Conservation (phyloP, 2,888 invertebrate species). For the Patella caerulea region DNA sequence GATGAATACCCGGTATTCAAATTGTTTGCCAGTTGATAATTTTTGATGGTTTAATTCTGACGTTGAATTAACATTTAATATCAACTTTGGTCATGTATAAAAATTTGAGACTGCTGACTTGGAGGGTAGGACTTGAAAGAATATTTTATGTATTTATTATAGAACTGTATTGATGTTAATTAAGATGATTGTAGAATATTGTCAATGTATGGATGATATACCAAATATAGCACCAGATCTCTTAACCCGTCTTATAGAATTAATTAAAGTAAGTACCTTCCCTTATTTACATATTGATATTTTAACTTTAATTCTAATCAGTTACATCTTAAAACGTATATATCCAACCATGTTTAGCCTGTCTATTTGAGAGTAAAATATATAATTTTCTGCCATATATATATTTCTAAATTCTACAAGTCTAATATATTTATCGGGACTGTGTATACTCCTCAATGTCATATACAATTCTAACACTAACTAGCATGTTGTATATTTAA, state of each 20-base stretch:
- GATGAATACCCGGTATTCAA: no score
- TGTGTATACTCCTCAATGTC: no score
- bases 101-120: background rate
- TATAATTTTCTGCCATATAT: no score
- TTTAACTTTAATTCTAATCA: no score
- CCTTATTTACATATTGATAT: no score
- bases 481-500: no score
- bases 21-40: background rate
- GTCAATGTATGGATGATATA: constrained; percentile 82
- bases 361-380: no score
- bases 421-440: no score
- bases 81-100: background rate
- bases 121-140: background rate
- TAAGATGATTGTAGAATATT: constrained; percentile 93
- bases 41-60: background rate
- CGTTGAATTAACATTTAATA: background rate
- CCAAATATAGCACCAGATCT: constrained; percentile 85
- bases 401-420: no score
- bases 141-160: constrained; percentile 20
- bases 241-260: constrained; percentile 88
- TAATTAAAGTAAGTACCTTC: constrained; percentile 78
- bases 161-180: constrained; percentile 88
- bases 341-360: no score
- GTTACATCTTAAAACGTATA: no score
- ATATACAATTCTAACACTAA: no score